A percentile compares a stretch with the other conserved stretches of the same genome.
These are phyloP conservation scores for Dilophus febrilis DNA, from an alignment of 2,888 invertebrate genomes.

Conservation along the genomic window DNA sequence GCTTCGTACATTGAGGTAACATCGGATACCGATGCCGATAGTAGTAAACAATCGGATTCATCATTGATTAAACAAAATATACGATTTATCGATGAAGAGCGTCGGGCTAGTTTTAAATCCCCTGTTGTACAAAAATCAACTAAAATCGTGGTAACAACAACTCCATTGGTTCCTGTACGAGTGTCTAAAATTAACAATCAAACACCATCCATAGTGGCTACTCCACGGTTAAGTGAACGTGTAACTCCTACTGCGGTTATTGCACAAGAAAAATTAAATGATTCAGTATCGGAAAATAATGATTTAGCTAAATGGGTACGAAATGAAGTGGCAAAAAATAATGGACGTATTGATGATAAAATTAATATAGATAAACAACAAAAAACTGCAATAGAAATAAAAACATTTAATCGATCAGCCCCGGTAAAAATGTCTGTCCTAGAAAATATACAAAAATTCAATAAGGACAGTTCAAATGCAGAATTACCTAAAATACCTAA, in stretches of 20 bases:
- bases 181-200: no score
- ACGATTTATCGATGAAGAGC: slow-evolving; percentile 30
- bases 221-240: no score
- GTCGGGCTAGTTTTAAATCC: slow-evolving; percentile 29
- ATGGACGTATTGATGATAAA: not conserved
- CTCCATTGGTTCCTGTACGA: slow-evolving; percentile 11
- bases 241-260: no score
- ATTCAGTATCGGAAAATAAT: slow-evolving; percentile 7
- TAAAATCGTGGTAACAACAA: slow-evolving; percentile 1
- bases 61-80: slow-evolving; percentile 28
- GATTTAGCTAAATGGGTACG: slow-evolving; percentile 23
- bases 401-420: not conserved
- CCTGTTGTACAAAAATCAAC: slow-evolving; percentile 11
- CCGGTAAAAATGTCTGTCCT: not conserved
- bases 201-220: no score
- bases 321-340: slow-evolving; percentile 20
- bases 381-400: not conserved
- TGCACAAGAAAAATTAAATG: slow-evolving; percentile 6
- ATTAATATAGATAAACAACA: not conserved
- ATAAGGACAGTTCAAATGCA: not conserved
- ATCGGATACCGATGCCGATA: slow-evolving; percentile 30
- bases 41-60: slow-evolving; percentile 23
- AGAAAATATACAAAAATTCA: slow-evolving; percentile 2
- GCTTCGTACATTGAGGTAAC: slow-evolving; percentile 29
- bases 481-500: not conserved